These are phyloP conservation scores for Pyrgilauda ruficollis DNA, from an alignment of 2,113 vertebrate species.

Conservation along the genomic window DNA sequence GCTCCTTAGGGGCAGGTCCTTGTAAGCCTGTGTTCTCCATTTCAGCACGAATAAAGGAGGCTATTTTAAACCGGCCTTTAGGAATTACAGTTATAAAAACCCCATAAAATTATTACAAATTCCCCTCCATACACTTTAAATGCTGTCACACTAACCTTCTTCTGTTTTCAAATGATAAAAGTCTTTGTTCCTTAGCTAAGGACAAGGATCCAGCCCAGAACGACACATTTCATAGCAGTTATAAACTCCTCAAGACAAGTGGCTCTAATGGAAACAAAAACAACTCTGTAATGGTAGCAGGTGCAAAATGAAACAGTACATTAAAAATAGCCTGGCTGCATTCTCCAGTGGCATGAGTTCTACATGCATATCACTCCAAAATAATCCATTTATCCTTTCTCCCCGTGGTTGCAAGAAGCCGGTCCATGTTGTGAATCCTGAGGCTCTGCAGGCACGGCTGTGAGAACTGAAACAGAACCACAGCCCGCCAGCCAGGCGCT, in stretches of 20 bases:
- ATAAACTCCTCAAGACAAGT: constrained; percentile 50
- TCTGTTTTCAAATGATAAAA: neutral
- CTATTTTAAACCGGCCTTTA: neutral
- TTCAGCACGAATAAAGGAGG: constrained; percentile 23
- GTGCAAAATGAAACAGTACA: constrained; percentile 59
- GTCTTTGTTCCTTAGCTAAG: neutral
- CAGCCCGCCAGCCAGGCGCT: neutral
- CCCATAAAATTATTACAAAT: neutral
- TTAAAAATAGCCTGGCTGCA: constrained; percentile 58
- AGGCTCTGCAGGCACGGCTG: neutral
- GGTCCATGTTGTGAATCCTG: neutral
- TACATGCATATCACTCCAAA: neutral
- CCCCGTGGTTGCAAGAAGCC: neutral
- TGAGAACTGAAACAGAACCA: neutral
- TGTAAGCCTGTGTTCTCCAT: neutral
- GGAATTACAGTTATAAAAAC: constrained; percentile 4
- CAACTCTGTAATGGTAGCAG: constrained; percentile 59
- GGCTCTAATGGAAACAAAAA: constrained; percentile 43
- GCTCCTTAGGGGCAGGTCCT: constrained; percentile 19
- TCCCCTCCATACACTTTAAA: neutral
- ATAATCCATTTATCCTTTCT: constrained; percentile 57
- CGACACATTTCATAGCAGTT: neutral
- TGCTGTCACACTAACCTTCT: neutral
- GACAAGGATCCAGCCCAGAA: neutral
- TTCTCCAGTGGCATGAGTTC: constrained; percentile 31